Conservation (phyloP, 1,140 invertebrate species). For the Nasonia vitripennis region DNA sequence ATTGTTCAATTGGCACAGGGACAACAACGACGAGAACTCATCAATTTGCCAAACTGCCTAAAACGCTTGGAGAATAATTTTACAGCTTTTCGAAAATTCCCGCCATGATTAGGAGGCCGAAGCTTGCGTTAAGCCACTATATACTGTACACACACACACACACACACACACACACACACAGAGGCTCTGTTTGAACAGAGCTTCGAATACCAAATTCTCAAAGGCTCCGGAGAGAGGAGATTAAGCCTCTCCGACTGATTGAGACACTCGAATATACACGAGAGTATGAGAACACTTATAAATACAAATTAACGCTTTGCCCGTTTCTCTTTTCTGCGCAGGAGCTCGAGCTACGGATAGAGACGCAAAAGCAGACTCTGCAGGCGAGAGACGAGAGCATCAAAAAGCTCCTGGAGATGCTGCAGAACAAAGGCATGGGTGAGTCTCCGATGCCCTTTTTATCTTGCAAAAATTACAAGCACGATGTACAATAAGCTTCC, state of each 20-base stretch:
- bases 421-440: slow-evolving; percentile 98
- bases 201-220: neutral
- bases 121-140: neutral
- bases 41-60: too few species aligned
- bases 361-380: slow-evolving; percentile 98
- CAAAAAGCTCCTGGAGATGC: slow-evolving; percentile 98
- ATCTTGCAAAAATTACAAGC: too few species aligned
- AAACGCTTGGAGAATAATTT: neutral
- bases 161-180: too few species aligned
- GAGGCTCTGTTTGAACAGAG: neutral
- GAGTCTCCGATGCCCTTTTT: slow-evolving; percentile 71
- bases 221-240: neutral
- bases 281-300: neutral
- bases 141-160: too few species aligned
- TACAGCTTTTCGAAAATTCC: neutral
- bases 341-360: slow-evolving; percentile 96
- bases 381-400: slow-evolving; percentile 97
- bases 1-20: too few species aligned
- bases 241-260: neutral
- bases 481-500: too few species aligned
- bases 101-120: neutral
- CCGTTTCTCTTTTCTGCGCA: slow-evolving; percentile 69
- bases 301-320: neutral
- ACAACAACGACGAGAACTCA: too few species aligned
- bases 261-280: neutral